phyloP scores from a whole-genome alignment of 2,113 vertebrate species.

The Collichthys lucidus region DNA sequence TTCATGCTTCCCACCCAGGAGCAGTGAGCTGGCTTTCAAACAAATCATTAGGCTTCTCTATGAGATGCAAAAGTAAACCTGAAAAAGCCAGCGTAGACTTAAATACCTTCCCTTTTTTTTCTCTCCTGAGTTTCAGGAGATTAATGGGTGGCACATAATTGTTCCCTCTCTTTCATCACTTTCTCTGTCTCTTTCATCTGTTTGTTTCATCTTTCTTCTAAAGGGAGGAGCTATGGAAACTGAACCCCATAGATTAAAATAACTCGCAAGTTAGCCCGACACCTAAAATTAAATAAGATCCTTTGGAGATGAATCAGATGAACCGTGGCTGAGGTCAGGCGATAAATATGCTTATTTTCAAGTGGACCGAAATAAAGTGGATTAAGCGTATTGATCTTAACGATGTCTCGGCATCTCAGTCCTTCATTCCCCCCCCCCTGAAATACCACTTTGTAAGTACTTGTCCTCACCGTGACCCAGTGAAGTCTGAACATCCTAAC shows the following conservation, averaged over 20 bases:
- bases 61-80: conserved; percentile 10
- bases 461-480: neutral
- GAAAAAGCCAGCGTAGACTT: neutral
- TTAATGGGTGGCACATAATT: conserved; percentile 34
- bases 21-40: conserved; percentile 50
- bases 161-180: conserved; percentile 29
- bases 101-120: neutral
- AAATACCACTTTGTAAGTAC: neutral
- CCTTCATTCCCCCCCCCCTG: neutral
- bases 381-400: neutral
- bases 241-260: conserved; percentile 12
- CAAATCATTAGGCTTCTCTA: conserved; percentile 52
- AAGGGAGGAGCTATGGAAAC: neutral
- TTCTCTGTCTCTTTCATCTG: conserved; percentile 27
- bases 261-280: neutral
- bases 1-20: conserved; percentile 43
- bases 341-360: conserved; percentile 1
- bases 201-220: conserved; percentile 33
- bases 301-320: conserved; percentile 3
- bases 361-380: neutral
- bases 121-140: conserved; percentile 11
- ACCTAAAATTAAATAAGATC: neutral
- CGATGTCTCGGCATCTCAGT: neutral
- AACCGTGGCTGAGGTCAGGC: neutral
- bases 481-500: neutral